phyloP scores from a whole-genome alignment of 2,888 invertebrate species.

The Pyrrhosoma nymphula region DNA sequence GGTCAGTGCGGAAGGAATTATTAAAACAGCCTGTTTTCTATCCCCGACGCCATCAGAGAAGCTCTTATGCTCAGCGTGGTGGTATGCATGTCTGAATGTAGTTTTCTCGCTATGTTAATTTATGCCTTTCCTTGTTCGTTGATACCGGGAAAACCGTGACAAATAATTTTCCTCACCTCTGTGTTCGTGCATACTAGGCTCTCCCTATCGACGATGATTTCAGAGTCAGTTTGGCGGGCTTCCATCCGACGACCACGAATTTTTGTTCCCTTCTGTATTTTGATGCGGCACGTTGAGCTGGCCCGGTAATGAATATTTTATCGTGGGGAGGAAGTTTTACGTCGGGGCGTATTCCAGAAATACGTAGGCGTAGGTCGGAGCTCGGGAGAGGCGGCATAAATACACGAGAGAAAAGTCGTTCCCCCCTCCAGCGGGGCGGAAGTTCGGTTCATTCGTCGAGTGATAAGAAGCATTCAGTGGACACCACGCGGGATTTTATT shows the following conservation, averaged over 20 bases:
- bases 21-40: too few species aligned
- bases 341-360: not conserved
- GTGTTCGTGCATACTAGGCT: too few species aligned
- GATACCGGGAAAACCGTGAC: too few species aligned
- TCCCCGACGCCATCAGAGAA: too few species aligned
- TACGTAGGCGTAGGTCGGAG: conserved; percentile 26
- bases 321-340: not conserved
- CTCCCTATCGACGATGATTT: too few species aligned
- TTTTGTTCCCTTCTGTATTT: not conserved
- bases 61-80: too few species aligned
- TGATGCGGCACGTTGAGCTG: conserved; percentile 31
- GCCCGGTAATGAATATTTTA: conserved; percentile 13
- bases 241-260: not conserved
- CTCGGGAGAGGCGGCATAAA: not conserved
- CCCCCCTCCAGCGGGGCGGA: not conserved
- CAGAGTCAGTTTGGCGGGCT: not conserved
- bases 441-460: not conserved
- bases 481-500: not conserved
- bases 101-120: too few species aligned
- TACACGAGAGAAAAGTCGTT: not conserved
- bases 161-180: too few species aligned
- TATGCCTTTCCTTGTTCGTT: too few species aligned
- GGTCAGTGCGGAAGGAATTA: too few species aligned
- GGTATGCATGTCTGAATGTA: too few species aligned
- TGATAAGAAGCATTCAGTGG: not conserved